Evolutionary conservation across 2,113 vertebrate genomes (phyloP).

Genomic region (Brachionichthys hirsutus): DNA sequence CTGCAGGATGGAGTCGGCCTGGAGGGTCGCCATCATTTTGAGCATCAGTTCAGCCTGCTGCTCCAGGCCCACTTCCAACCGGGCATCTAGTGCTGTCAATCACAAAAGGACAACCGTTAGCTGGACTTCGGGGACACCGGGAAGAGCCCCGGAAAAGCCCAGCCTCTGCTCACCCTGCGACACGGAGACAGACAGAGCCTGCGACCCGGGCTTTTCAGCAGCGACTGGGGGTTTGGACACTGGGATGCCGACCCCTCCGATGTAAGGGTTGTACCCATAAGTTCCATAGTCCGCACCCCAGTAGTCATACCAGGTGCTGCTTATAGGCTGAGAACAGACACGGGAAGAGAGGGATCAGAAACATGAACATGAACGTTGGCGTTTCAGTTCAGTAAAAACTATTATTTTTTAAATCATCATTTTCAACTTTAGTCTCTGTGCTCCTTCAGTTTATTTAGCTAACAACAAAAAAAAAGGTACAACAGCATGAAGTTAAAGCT

Average conservation of each 20-base stretch:
- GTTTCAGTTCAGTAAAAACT: neutral
- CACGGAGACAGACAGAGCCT: constrained; percentile 92
- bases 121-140: neutral
- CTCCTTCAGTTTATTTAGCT: too few species aligned
- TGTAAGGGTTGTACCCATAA: constrained; percentile 96
- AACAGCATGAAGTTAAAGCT: too few species aligned
- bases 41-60: constrained; percentile 98
- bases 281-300: constrained; percentile 98
- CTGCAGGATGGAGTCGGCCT: constrained; percentile 96
- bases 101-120: neutral
- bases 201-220: constrained; percentile 91
- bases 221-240: constrained; percentile 89
- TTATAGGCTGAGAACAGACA: constrained; percentile 85
- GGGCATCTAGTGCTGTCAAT: constrained; percentile 89
- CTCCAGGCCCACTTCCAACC: constrained; percentile 95
- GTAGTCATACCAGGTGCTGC: constrained; percentile 99
- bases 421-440: too few species aligned
- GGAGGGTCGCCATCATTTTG: constrained; percentile 99
- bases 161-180: constrained; percentile 87
- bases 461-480: too few species aligned
- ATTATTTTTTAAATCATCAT: too few species aligned
- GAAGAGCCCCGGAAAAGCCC: neutral
- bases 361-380: neutral
- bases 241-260: constrained; percentile 93
- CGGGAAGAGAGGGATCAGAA: neutral